A percentile compares a stretch with the other conserved stretches of the same genome.
Conservation (phyloP, 2,113 vertebrate genomes). For the Lanius collurio region DNA sequence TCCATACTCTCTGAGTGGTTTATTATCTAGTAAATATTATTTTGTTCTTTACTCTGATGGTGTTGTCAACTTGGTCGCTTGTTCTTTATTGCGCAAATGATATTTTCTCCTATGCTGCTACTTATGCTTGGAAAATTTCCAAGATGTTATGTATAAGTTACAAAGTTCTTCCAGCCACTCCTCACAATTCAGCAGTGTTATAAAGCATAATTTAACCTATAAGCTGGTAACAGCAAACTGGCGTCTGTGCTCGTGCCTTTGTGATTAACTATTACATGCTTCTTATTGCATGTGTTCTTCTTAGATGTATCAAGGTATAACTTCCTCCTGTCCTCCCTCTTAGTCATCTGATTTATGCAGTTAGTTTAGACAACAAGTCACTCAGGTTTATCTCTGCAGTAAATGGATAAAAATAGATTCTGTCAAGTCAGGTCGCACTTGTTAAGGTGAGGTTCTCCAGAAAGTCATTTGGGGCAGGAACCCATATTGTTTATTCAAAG, state of each 20-base stretch:
- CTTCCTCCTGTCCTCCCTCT: neutral
- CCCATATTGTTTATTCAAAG: neutral
- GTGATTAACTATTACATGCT: neutral
- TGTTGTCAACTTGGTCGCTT: neutral
- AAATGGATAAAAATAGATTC: neutral
- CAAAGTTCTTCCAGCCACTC: conserved; percentile 3
- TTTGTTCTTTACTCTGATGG: neutral
- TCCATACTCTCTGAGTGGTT: neutral
- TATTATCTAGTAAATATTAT: neutral
- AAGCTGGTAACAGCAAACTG: neutral
- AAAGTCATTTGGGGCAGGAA: neutral
- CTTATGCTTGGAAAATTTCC: neutral
- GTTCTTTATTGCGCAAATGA: neutral
- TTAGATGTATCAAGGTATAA: neutral
- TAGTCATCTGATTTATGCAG: neutral
- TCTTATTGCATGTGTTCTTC: neutral
- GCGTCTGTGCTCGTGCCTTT: neutral
- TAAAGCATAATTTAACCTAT: neutral
- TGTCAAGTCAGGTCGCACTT: neutral
- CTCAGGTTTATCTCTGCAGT: neutral
- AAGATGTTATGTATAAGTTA: neutral
- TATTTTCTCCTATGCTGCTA: neutral
- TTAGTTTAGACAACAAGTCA: neutral
- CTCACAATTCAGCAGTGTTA: neutral
- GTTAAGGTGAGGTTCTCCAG: neutral